A percentile compares a stretch with the other conserved stretches of the same genome.
These are phyloP conservation scores for Daphoenositta chrysoptera DNA, from an alignment of 2,113 vertebrate genomes.

Conservation along the genomic window DNA sequence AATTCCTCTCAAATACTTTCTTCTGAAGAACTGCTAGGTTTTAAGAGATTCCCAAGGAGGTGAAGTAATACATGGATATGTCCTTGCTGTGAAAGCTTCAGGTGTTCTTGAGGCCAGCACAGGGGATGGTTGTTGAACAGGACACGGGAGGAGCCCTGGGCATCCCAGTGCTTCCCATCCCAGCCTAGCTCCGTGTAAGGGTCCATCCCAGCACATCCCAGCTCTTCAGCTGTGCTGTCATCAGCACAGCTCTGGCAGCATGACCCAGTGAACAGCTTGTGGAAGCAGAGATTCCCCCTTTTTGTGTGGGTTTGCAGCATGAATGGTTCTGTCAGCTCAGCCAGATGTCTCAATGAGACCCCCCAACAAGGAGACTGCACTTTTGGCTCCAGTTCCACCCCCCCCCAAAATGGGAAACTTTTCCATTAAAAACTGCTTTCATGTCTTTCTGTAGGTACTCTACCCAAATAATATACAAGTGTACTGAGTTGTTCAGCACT, in stretches of 20 bases:
- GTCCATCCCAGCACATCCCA: not conserved
- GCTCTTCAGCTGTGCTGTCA: not conserved
- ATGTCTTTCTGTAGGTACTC: not conserved
- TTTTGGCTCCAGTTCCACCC: not conserved
- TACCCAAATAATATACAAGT: not conserved
- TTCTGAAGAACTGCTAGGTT: not conserved
- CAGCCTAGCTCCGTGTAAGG: not conserved
- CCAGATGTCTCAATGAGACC: not conserved
- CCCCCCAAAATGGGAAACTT: fast-evolving
- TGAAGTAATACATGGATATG: not conserved
- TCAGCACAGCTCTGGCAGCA: not conserved
- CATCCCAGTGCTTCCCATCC: not conserved
- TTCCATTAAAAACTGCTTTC: not conserved
- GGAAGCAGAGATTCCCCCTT: not conserved
- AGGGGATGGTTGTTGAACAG: not conserved
- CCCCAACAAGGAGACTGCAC: fast-evolving
- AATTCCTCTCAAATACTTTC: not conserved
- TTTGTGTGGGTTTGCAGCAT: not conserved
- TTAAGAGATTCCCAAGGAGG: not conserved
- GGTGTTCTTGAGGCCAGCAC: not conserved
- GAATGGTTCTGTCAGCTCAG: not conserved
- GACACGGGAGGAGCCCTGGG: fast-evolving
- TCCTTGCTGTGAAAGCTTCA: not conserved
- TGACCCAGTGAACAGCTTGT: not conserved
- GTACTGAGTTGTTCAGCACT: not conserved